Evolutionary conservation across 37 sponge, comb jelly and placozoan genomes (phyloP), one percentile per base, ranked within the genome.

Genomic region (Oopsacas minuta): DNA sequence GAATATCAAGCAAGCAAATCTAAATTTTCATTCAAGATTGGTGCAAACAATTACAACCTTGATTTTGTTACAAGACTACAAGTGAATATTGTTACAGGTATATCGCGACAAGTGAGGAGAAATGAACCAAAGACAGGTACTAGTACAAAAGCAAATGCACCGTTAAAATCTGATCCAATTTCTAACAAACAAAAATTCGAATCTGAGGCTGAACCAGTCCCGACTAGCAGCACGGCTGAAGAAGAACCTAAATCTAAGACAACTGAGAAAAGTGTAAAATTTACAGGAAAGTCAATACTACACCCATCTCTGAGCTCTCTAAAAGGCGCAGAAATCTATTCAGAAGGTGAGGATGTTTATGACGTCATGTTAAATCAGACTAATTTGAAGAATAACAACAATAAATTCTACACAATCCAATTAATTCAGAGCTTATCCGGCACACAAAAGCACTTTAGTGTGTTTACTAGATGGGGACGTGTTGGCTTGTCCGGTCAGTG

Each of bases 361-460:
- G 90, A 93, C 52, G 90, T 88, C 36, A 95, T 90, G 87, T 85
- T 95, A 37, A 95, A 95, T 81, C 96, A 95, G 86, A 95, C 96
- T 23, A 93, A 95, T 52, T 84, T 93, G 69, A 82, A 86, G 37
- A 93, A 91, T 86, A 95, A 95, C 83, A 95, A 95, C 81, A 95
- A 95, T 87, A 95, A 95, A 82, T 95, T 91, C 53, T 95, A 95
- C 81, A 49, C 91, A 25, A 46, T 95, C 25, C 96, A 95, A 82
- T 85, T 95, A 23, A 84, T 95, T 81, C 85, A 92, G 84, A 92
- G 91, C 36, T 61, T 61, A n/a, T 36, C 52, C 8, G 84, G 89
- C 61, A 36, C 36, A 12, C 81, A 35, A 0, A 82, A 84, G 52
- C 17, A 36, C 3, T 95, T 88, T 83, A 86, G 88, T 53, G 87